Base-by-base conservation (phyloP, 2,113 vertebrate species). In the Nymphicus hollandicus region DNA sequence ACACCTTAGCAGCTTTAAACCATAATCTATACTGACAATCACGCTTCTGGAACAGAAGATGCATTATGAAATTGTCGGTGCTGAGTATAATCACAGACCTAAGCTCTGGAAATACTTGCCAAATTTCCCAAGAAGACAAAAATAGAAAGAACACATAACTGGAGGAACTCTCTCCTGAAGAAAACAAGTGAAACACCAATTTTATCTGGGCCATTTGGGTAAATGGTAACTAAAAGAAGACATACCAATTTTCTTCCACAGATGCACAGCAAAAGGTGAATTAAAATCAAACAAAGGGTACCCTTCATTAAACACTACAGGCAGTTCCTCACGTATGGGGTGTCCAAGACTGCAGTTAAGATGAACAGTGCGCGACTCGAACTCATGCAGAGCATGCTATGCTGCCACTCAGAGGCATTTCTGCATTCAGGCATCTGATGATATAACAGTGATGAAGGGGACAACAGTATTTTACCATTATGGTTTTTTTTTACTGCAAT, bases 1-100 rank as follows among this genome's bases (percentile, higher is more conserved):
- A 82, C 56, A 74, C 50, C 43, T 87, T 64, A 76, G 74, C 88
- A 94, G 82, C 79, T 93, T 90, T 92, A 92, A 90, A 77, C 52
- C 79, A 73, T 65, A 43, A 86, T 41, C 71, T 91, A 9, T 52
- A 79, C 44, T 64, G 78, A 93, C 49, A 89, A 29, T 58, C 8
- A 9, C n/a, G 31, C 37, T 77, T 72, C 71, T 56, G 28, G 68
- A 43, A 83, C 37, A 91, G 63, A 91, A 91, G 15, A 49, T 2
- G 3, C 19, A 6, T 53, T 81, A 85, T 22, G 22, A 76, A 76
- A 35, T 70, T 66, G 28, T 61, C 46, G 89, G 27, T 70, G 33
- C 64, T 9, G 29, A 73, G 50, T 69, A 55, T 52, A 82, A 69
- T 66, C 66, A 86, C 19, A 82, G 46, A 94, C 20, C 13, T 56